These are phyloP conservation scores for Amphibalanus amphitrite DNA, from an alignment of 1,140 invertebrate species.

Conservation along the genomic window DNA sequence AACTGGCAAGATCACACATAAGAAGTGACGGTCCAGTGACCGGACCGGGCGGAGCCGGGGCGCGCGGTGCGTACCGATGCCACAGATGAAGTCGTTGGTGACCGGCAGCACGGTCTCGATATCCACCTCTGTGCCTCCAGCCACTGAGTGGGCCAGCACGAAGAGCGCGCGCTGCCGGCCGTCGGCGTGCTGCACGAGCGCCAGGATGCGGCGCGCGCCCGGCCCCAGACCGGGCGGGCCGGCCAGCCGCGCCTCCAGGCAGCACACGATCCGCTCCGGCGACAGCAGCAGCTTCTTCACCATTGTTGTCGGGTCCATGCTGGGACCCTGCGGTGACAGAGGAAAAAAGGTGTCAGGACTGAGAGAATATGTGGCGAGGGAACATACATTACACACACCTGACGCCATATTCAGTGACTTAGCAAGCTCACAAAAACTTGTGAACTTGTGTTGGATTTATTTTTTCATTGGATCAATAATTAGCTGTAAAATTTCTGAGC, in stretches of 20 bases:
- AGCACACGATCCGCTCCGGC: background rate
- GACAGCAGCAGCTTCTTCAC: slow-evolving; percentile 1
- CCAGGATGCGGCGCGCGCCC: background rate
- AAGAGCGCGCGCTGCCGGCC: background rate
- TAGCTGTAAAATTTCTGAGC: too few relatives aligned
- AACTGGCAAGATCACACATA: too few relatives aligned
- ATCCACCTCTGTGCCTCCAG: background rate
- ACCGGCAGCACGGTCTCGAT: background rate
- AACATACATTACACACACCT: too few relatives aligned
- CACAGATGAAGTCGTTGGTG: background rate
- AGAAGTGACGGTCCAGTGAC: too few relatives aligned
- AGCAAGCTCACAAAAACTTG: too few relatives aligned
- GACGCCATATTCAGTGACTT: too few relatives aligned
- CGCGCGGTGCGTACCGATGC: background rate
- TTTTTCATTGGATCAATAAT: too few relatives aligned
- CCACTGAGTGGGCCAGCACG: background rate
- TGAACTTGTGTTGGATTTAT: too few relatives aligned
- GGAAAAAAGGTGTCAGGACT: too few relatives aligned
- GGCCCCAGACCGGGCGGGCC: too few relatives aligned
- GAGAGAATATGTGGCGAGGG: too few relatives aligned
- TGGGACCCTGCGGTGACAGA: background rate
- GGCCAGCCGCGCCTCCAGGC: background rate
- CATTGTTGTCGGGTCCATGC: background rate
- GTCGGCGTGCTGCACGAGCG: background rate
- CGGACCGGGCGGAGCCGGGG: too few relatives aligned